phyloP scores from a whole-genome alignment of 2,888 invertebrate species.

The Mimas tiliae region DNA sequence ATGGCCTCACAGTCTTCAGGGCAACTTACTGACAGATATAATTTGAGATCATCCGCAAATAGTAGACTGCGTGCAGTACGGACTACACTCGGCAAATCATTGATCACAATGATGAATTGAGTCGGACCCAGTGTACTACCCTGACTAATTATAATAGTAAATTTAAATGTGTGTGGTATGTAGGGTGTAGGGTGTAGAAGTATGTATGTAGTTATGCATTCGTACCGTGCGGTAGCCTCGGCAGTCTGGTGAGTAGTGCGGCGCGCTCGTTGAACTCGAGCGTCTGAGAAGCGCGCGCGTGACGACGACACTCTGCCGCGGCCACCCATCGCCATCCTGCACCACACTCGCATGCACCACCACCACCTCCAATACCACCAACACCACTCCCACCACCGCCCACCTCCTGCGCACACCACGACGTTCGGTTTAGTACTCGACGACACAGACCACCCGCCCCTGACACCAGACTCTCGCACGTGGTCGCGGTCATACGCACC shows the following conservation, averaged over 20 bases:
- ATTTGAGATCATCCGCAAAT: too few species aligned
- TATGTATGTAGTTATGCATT: background rate
- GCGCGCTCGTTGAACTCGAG: conserved; percentile 66
- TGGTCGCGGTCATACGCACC: conserved; percentile 6
- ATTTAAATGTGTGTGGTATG: background rate
- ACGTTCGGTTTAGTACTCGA: too few species aligned
- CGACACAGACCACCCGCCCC: too few species aligned
- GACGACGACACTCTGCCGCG: conserved; percentile 47
- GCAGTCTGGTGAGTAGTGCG: conserved; percentile 33
- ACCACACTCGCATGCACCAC: conserved; percentile 39
- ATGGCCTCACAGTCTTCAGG: too few species aligned
- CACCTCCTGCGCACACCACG: conserved; percentile 36
- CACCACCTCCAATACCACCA: conserved; percentile 43
- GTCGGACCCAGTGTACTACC: too few species aligned
- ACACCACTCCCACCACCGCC: conserved; percentile 43
- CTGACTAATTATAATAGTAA: too few species aligned
- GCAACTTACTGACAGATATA: too few species aligned
- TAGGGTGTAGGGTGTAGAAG: background rate
- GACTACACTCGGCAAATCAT: too few species aligned
- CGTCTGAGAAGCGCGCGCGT: conserved; percentile 59
- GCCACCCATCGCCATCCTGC: conserved; percentile 46
- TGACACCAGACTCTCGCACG: too few species aligned
- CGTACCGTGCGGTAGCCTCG: conserved; percentile 1
- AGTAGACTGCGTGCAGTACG: too few species aligned
- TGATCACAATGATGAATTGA: too few species aligned